Evolutionary conservation across 2,113 vertebrate species (phyloP).

Genomic region (Pelecanoides urinatrix): DNA sequence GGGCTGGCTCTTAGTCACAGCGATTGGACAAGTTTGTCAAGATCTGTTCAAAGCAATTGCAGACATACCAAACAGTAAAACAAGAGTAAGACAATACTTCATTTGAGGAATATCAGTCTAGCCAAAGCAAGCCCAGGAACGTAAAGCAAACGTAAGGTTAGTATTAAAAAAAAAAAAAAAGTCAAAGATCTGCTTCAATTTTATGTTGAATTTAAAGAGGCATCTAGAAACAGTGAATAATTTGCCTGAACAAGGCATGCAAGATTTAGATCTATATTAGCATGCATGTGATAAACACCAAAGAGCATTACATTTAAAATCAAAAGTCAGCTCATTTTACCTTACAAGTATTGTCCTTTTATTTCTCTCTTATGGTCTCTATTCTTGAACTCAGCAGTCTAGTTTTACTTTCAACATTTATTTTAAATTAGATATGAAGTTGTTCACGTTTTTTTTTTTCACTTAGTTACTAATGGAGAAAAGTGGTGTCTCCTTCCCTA

Average conservation of each 20-base stretch:
- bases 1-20: not conserved
- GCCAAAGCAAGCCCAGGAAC: not conserved
- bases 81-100: accelerated
- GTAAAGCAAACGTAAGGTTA: not conserved
- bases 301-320: not conserved
- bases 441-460: not conserved
- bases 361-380: not conserved
- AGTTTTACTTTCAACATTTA: not conserved
- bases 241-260: not conserved
- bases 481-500: not conserved
- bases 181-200: not conserved
- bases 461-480: not conserved
- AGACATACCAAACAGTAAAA: not conserved
- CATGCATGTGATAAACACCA: not conserved
- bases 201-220: not conserved
- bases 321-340: not conserved
- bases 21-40: accelerated
- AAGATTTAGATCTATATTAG: not conserved
- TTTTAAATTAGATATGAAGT: not conserved
- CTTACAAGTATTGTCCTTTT: not conserved
- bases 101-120: not conserved
- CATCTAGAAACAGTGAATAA: not conserved
- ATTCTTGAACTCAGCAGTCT: not conserved
- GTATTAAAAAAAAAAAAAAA: not conserved
- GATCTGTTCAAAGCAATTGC: not conserved